A percentile compares a stretch with the other conserved stretches of the same genome.
These are phyloP conservation scores for Thunnus thynnus DNA, from an alignment of 2,113 vertebrate species.

Conservation along the genomic window DNA sequence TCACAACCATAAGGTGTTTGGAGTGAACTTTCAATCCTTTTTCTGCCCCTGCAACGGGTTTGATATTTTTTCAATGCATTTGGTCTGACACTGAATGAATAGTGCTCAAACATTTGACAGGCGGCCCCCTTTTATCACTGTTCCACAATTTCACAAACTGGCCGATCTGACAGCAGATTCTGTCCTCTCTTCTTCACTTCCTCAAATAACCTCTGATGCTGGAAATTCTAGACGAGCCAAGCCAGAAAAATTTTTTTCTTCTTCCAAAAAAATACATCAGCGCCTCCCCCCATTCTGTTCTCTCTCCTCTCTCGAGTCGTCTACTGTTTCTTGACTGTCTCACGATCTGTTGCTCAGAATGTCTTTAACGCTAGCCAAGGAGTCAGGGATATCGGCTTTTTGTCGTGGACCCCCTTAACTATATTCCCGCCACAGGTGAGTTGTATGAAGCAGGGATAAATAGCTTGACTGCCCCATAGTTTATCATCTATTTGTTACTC, in stretches of 20 bases:
- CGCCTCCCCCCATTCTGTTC: constrained; percentile 58
- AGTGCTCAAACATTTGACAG: constrained; percentile 17
- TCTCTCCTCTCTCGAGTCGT: constrained; percentile 65
- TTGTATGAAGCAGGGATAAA: constrained; percentile 85
- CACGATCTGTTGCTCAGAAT: constrained; percentile 95
- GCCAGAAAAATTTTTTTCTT: constrained; percentile 17
- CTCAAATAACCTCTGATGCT: constrained; percentile 32
- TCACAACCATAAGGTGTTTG: constrained; percentile 29
- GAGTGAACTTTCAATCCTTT: constrained; percentile 26
- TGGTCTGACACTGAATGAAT: not conserved
- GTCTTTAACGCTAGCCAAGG: constrained; percentile 99
- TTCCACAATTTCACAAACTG: constrained; percentile 38
- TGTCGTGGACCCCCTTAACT: constrained; percentile 96
- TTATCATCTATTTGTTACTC: constrained; percentile 65
- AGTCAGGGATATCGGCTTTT: constrained; percentile 97
- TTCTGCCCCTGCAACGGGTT: constrained; percentile 28
- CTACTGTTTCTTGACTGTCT: constrained; percentile 92
- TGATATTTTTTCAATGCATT: constrained; percentile 13
- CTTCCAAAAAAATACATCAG: constrained; percentile 82
- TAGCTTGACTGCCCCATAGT: constrained; percentile 76
- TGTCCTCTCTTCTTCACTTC: constrained; percentile 31
- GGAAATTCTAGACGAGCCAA: constrained; percentile 39
- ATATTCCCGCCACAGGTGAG: constrained; percentile 94
- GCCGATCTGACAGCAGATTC: constrained; percentile 34
- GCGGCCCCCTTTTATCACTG: constrained; percentile 17